phyloP scores from a whole-genome alignment of 2,888 invertebrate species.

The Microctonus aethiopoides region DNA sequence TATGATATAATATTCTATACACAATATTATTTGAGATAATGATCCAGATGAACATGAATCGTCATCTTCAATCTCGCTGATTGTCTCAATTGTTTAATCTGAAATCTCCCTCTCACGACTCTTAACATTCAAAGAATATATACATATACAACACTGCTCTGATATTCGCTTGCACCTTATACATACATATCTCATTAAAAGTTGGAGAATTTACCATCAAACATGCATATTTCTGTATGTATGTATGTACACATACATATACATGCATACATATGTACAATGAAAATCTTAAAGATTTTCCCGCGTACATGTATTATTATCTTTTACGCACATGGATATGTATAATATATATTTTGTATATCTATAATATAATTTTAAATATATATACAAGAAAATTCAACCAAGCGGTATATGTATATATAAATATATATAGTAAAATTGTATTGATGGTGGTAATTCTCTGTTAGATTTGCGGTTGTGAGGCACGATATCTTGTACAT shows the following conservation, averaged over 20 bases:
- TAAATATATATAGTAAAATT: slow-evolving; percentile 3
- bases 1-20: slow-evolving; percentile 13
- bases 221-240: no score
- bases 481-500: slow-evolving; percentile 30
- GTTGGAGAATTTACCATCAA: no score
- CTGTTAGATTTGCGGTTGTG: slow-evolving; percentile 33
- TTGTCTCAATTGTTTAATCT: slow-evolving; percentile 20
- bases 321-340: background rate
- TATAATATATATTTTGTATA: no score
- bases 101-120: background rate
- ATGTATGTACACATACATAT: background rate
- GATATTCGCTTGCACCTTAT: background rate
- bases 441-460: slow-evolving; percentile 27
- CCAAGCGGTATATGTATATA: no score
- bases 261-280: background rate
- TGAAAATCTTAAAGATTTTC: slow-evolving; percentile 32
- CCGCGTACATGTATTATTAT: slow-evolving; percentile 10
- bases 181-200: no score
- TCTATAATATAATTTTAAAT: no score
- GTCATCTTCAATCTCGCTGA: slow-evolving; percentile 7
- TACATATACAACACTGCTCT: background rate
- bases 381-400: background rate
- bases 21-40: slow-evolving; percentile 1
- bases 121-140: background rate
- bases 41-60: background rate